phyloP scores from a whole-genome alignment of 2,797 vertebrate species.

The Rallus crepitans region DNA sequence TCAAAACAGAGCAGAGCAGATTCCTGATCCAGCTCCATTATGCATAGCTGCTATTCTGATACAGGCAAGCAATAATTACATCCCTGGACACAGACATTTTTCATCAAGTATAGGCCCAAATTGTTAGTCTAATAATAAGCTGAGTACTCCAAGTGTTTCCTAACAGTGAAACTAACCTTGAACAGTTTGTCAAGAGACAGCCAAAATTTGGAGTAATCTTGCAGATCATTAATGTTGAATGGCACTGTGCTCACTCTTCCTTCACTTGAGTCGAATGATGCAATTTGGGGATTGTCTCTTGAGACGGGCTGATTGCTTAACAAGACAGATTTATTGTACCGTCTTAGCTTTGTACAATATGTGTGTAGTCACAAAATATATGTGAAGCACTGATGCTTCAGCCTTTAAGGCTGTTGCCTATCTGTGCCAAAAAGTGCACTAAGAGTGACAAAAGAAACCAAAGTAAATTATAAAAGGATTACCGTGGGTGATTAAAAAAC shows the following conservation, averaged over 20 bases:
- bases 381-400: not conserved
- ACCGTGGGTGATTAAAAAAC: not conserved
- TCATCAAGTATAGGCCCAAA: not conserved
- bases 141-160: conserved; percentile 1
- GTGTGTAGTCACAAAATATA: not conserved
- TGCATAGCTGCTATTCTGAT: not conserved
- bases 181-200: conserved; percentile 6
- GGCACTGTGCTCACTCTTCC: conserved; percentile 10
- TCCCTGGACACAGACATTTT: not conserved
- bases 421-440: not conserved
- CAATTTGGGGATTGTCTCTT: not conserved
- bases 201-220: not conserved
- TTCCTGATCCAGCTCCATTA: not conserved
- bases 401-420: not conserved
- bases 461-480: conserved; percentile 10
- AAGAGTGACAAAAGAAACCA: not conserved
- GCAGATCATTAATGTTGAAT: not conserved
- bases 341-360: not conserved
- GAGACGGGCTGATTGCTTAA: not conserved
- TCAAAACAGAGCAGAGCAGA: not conserved
- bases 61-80: not conserved
- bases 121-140: not conserved
- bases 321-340: not conserved
- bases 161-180: conserved; percentile 24
- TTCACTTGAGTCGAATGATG: not conserved